Conservation (phyloP, 2,888 invertebrate species). For the Nomada fabriciana region DNA sequence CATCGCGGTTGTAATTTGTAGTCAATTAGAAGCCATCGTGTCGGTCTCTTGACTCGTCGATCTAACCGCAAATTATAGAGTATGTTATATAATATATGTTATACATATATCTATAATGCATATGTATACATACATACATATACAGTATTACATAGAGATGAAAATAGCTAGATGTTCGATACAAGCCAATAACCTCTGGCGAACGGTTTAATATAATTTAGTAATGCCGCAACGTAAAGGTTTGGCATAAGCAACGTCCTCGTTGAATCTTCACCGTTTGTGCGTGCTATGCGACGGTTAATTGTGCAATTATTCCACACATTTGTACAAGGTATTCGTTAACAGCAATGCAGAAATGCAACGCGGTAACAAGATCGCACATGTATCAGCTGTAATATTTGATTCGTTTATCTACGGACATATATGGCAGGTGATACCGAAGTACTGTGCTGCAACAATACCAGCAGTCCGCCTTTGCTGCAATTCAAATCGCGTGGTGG, state of each 20-base stretch:
- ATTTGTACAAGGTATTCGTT: too few relatives aligned
- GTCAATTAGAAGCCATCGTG: slow-evolving; percentile 54
- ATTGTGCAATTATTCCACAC: too few relatives aligned
- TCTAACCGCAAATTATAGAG: slow-evolving; percentile 56
- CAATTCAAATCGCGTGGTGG: not conserved
- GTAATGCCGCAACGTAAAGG: slow-evolving; percentile 3
- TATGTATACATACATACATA: not conserved
- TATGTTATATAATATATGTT: slow-evolving; percentile 26
- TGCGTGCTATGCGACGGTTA: too few relatives aligned
- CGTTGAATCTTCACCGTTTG: too few relatives aligned
- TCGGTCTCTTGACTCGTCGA: slow-evolving; percentile 48
- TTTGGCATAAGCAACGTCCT: too few relatives aligned
- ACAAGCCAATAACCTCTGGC: slow-evolving; percentile 53
- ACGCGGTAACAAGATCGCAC: not conserved
- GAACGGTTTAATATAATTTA: slow-evolving; percentile 56
- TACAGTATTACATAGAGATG: slow-evolving; percentile 16
- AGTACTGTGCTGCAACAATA: not conserved
- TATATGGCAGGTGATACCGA: not conserved
- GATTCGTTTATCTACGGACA: not conserved
- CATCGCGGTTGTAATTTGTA: slow-evolving; percentile 42
- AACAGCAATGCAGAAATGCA: too few relatives aligned
- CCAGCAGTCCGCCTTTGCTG: not conserved
- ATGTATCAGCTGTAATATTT: not conserved
- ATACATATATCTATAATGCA: slow-evolving; percentile 1
- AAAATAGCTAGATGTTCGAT: slow-evolving; percentile 55